A percentile compares a stretch with the other conserved stretches of the same genome.
phyloP scores from a whole-genome alignment of 2,113 vertebrate genomes.

The Marmota flaviventris region DNA sequence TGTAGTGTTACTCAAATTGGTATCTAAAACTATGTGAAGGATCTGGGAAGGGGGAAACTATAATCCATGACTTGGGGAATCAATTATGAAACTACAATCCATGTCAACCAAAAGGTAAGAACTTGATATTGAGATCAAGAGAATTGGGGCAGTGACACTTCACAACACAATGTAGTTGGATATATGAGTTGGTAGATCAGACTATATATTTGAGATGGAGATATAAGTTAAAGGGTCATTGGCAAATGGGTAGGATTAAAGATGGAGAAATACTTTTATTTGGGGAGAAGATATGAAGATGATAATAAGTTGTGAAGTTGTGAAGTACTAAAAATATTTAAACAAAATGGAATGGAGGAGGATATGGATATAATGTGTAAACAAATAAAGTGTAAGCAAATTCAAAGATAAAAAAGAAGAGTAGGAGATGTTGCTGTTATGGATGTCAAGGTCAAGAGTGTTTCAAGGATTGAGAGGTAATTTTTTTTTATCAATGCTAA shows the following conservation, averaged over 20 bases:
- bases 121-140: not conserved
- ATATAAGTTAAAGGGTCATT: not conserved
- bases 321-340: not conserved
- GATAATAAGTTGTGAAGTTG: not conserved
- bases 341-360: not conserved
- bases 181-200: not conserved
- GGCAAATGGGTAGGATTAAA: not conserved
- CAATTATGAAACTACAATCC: no score
- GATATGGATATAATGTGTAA: not conserved
- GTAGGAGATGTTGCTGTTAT: not conserved
- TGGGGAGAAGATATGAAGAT: not conserved
- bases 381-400: not conserved
- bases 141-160: not conserved
- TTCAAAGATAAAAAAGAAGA: not conserved
- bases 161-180: not conserved
- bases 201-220: not conserved
- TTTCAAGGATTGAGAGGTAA: not conserved
- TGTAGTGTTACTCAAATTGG: not conserved
- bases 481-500: constrained; percentile 1
- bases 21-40: not conserved
- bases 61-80: not conserved
- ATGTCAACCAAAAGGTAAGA: not conserved
- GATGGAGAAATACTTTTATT: not conserved
- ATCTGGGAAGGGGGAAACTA: not conserved
- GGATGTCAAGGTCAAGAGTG: not conserved